These are phyloP conservation scores for Sebastes vulpes DNA, from an alignment of 2,797 vertebrate species.

Conservation along the genomic window DNA sequence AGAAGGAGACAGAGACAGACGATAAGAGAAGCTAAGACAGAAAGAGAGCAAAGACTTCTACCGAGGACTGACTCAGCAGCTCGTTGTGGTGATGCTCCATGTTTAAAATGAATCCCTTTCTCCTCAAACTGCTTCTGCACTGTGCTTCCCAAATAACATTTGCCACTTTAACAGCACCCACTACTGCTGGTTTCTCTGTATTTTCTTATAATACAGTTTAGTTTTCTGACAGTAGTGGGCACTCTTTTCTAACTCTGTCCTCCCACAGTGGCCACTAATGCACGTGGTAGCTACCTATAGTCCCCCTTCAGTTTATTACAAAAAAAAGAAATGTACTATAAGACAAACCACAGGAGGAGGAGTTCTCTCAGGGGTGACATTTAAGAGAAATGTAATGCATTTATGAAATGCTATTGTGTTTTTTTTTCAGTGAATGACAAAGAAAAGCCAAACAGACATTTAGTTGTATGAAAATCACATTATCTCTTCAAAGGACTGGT, in stretches of 20 bases:
- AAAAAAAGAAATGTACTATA: neutral
- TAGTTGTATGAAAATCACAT: neutral
- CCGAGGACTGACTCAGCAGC: neutral
- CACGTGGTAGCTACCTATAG: neutral
- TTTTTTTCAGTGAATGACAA: neutral
- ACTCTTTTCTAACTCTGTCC: neutral
- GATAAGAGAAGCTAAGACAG: conserved; percentile 2
- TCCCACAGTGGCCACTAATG: neutral
- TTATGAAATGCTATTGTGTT: neutral
- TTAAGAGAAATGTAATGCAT: neutral
- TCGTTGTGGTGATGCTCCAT: neutral
- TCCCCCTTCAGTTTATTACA: neutral
- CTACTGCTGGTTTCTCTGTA: neutral
- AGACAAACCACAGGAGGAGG: neutral
- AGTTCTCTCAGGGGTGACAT: neutral
- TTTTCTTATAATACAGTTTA: neutral
- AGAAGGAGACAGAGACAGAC: neutral
- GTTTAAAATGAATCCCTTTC: neutral
- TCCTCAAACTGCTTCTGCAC: neutral
- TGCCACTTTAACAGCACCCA: neutral
- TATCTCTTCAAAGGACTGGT: neutral
- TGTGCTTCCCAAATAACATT: neutral
- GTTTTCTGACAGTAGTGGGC: neutral
- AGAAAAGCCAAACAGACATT: neutral
- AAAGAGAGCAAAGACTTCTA: neutral